Conservation (phyloP, 2,113 vertebrate genomes). For the Prietella phreatophila region DNA sequence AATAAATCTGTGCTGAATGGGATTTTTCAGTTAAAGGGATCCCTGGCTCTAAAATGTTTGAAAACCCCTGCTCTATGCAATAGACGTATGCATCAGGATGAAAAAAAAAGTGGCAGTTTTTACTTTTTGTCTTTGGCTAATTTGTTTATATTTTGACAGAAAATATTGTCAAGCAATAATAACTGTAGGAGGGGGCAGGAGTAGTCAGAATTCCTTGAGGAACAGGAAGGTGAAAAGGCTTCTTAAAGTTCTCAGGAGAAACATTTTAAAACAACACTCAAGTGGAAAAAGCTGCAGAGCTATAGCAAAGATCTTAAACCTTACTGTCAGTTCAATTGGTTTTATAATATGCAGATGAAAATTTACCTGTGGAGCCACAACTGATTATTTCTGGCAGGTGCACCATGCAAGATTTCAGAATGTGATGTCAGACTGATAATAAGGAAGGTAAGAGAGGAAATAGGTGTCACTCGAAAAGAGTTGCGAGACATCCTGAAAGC, state of each 20-base stretch:
- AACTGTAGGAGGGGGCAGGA: not conserved
- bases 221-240: not conserved
- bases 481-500: no score
- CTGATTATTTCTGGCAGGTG: not conserved
- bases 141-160: not conserved
- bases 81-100: not conserved
- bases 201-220: not conserved
- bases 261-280: not conserved
- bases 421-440: not conserved
- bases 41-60: not conserved
- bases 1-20: not conserved
- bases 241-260: not conserved
- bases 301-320: not conserved
- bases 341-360: not conserved
- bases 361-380: not conserved
- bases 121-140: not conserved
- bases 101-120: not conserved
- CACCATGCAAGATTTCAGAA: not conserved
- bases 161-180: not conserved
- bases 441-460: not conserved
- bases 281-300: not conserved
- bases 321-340: not conserved
- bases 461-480: no score
- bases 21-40: not conserved
- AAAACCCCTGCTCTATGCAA: not conserved